phyloP scores from a whole-genome alignment of 2,888 invertebrate species.

The Melieria omissa region DNA sequence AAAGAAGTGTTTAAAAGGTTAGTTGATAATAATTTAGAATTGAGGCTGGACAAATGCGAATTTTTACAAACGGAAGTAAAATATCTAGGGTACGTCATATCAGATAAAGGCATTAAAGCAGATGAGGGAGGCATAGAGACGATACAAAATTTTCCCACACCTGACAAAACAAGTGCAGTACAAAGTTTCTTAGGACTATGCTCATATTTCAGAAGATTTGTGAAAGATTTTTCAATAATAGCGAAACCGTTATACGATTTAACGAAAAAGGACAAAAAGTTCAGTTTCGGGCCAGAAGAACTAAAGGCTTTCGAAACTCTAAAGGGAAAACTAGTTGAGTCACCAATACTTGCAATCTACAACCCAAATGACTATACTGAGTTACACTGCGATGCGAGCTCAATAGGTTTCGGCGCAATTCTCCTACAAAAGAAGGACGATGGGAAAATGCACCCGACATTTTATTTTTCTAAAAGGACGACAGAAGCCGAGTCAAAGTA shows the following conservation, averaged over 20 bases:
- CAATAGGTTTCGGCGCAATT: constrained; percentile 47
- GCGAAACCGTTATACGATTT: constrained; percentile 28
- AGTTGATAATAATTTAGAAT: constrained; percentile 13
- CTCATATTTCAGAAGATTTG: too few species aligned
- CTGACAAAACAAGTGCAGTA: constrained; percentile 16
- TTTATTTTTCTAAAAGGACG: constrained; percentile 32
- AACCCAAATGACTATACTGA: constrained; percentile 34
- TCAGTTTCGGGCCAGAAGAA: constrained; percentile 41
- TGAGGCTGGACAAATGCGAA: constrained; percentile 28
- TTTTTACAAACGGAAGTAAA: neutral
- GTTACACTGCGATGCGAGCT: constrained; percentile 14
- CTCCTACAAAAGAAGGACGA: constrained; percentile 29
- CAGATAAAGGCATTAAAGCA: constrained; percentile 5
- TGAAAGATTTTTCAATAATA: constrained; percentile 1
- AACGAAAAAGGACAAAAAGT: constrained; percentile 26
- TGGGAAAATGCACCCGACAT: neutral
- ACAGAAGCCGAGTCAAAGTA: constrained; percentile 38
- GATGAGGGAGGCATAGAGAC: constrained; percentile 13
- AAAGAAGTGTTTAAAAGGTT: constrained; percentile 14
- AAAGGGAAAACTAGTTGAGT: constrained; percentile 39
- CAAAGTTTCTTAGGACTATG: constrained; percentile 29
- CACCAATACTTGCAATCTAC: constrained; percentile 21
- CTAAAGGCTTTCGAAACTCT: constrained; percentile 45
- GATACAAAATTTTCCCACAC: constrained; percentile 35
- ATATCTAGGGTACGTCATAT: too few species aligned